These are phyloP conservation scores for Calcarius lapponicus DNA, from an alignment of 2,797 vertebrate species.

Conservation along the genomic window DNA sequence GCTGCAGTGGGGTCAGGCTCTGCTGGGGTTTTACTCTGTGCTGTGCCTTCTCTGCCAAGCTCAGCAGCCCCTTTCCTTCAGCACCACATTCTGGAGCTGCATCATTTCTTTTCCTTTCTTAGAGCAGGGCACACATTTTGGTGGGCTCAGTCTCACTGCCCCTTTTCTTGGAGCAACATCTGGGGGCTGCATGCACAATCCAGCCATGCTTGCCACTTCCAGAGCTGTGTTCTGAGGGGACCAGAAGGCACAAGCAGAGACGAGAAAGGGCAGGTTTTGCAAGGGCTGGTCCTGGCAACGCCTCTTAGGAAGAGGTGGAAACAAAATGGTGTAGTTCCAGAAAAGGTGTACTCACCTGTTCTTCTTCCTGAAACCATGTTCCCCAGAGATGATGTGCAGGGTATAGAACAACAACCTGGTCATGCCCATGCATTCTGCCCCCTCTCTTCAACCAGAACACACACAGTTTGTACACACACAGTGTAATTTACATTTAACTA, in stretches of 20 bases:
- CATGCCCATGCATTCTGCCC: accelerated
- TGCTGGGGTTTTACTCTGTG: neutral
- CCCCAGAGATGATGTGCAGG: too few species aligned
- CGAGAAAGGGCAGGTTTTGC: neutral
- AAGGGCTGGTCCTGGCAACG: neutral
- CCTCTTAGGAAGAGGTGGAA: neutral
- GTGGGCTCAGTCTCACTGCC: accelerated
- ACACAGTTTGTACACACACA: neutral
- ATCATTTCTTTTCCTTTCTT: neutral
- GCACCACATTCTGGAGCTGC: neutral
- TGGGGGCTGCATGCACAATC: accelerated
- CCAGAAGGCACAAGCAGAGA: neutral
- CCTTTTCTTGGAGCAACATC: neutral
- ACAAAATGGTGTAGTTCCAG: neutral
- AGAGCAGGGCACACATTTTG: neutral
- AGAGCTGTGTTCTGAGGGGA: neutral
- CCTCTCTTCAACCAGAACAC: neutral
- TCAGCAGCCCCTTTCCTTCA: neutral
- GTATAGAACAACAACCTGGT: too few species aligned
- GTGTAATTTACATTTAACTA: neutral
- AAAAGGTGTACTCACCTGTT: neutral
- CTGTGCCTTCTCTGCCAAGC: neutral
- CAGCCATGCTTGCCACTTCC: neutral
- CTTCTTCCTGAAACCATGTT: neutral
- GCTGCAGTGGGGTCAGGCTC: neutral